These are phyloP conservation scores for Brachionus manjavacas DNA, from an alignment of 1,140 invertebrate species.

Conservation along the genomic window DNA sequence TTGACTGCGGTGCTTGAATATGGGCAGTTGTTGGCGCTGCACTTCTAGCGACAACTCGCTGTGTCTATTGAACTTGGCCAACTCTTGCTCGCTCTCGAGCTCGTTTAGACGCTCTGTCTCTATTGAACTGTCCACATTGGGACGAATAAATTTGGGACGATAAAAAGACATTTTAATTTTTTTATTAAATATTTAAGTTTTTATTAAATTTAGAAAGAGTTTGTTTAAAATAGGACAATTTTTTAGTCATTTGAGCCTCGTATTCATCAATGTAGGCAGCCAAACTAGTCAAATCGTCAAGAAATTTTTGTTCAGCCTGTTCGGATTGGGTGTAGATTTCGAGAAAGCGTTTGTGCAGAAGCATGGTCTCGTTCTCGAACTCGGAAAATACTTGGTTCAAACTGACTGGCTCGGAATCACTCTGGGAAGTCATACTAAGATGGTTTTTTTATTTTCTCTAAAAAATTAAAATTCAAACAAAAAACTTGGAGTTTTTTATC, in stretches of 20 bases:
- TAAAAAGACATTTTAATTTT: neutral
- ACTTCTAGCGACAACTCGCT: conserved; percentile 28
- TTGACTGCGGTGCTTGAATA: conserved; percentile 23
- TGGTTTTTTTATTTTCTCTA: neutral
- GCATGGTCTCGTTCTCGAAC: neutral
- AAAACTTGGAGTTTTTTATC: neutral
- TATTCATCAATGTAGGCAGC: neutral
- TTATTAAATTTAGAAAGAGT: conserved; percentile 21
- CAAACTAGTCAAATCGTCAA: neutral
- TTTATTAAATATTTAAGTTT: conserved; percentile 33
- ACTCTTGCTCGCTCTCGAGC: neutral
- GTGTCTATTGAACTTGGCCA: neutral
- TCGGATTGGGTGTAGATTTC: neutral
- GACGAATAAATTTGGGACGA: conserved; percentile 15
- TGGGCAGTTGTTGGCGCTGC: conserved; percentile 36
- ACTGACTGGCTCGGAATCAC: neutral
- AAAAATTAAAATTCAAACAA: neutral
- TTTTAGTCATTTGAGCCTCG: neutral
- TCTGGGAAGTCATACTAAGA: neutral
- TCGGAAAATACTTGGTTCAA: neutral
- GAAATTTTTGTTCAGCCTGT: neutral
- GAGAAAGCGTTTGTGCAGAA: neutral
- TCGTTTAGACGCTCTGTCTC: conserved; percentile 12
- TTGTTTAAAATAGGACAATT: conserved; percentile 21
- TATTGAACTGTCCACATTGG: neutral